Percentiles rank a stretch among this genome's conserved stretches.
phyloP scores from a whole-genome alignment of 2,797 vertebrate genomes.

The Phataginus tricuspis region DNA sequence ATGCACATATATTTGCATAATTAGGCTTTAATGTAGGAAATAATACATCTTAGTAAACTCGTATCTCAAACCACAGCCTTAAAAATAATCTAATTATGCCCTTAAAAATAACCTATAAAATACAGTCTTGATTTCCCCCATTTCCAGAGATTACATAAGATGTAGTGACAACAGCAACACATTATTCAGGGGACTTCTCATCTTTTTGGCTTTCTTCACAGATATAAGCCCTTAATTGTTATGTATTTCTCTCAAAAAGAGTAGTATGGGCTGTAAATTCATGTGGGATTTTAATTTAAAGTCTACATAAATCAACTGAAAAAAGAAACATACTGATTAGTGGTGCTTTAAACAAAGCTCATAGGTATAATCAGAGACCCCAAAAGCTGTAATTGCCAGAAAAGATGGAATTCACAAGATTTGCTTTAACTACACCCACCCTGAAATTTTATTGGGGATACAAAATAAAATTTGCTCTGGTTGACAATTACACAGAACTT shows the following conservation, averaged over 20 bases:
- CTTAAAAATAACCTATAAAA: slow-evolving; percentile 49
- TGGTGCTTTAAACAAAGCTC: slow-evolving; percentile 1
- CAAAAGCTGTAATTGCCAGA: background rate
- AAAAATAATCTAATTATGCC: slow-evolving; percentile 32
- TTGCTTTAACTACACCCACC: background rate
- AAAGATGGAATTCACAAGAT: background rate
- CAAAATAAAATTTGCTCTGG: background rate
- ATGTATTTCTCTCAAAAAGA: background rate
- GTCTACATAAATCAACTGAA: background rate
- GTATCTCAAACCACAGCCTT: slow-evolving; percentile 19
- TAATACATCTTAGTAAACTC: slow-evolving; percentile 63
- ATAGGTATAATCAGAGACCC: background rate
- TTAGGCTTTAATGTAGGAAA: slow-evolving; percentile 51
- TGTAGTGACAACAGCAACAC: background rate
- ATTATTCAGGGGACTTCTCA: background rate
- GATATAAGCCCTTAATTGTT: background rate
- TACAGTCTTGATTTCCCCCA: background rate
- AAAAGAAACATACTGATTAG: background rate
- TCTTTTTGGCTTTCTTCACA: background rate
- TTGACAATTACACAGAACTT: background rate
- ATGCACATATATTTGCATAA: slow-evolving; percentile 69
- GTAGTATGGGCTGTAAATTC: background rate
- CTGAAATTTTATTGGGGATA: background rate
- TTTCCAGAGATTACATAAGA: slow-evolving; percentile 27
- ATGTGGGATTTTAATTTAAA: background rate